phyloP scores from a whole-genome alignment of 2,888 invertebrate genomes.

The Malthinus flaveolus region DNA sequence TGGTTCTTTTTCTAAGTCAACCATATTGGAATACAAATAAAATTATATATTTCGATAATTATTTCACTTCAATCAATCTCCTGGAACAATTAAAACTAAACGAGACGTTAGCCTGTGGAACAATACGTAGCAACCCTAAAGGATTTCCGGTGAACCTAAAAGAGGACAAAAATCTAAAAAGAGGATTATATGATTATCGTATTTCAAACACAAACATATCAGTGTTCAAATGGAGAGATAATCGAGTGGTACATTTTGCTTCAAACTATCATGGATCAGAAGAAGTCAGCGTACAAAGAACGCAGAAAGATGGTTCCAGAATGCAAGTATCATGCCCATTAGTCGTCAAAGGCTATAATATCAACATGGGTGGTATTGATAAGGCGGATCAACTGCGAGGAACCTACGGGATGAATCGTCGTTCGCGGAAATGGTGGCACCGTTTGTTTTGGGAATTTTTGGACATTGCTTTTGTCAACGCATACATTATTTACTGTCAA shows the following conservation, averaged over 20 bases:
- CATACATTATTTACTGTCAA: not conserved
- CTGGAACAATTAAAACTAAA: constrained; percentile 25
- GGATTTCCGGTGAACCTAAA: constrained; percentile 7
- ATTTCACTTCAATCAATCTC: constrained; percentile 24
- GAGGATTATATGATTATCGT: constrained; percentile 1
- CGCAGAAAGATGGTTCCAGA: constrained; percentile 3
- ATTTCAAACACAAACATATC: not conserved
- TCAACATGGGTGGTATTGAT: constrained; percentile 1
- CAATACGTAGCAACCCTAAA: constrained; percentile 12
- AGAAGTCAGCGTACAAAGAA: not conserved
- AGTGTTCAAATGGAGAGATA: constrained; percentile 21
- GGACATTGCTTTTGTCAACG: not conserved
- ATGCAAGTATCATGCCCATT: not conserved
- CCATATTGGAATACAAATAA: constrained; percentile 9
- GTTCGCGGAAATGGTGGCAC: constrained; percentile 11
- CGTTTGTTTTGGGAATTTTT: constrained; percentile 6
- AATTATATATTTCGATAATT: constrained; percentile 22
- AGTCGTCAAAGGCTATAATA: constrained; percentile 5
- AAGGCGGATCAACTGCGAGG: constrained; percentile 6
- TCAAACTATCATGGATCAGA: constrained; percentile 16
- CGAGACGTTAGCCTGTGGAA: constrained; percentile 24
- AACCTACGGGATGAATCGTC: constrained; percentile 4
- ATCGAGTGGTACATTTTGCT: constrained; percentile 13
- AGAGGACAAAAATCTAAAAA: not conserved
- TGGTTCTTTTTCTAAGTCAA: constrained; percentile 17